These are phyloP conservation scores for Mesaphorura yosii DNA, from an alignment of 1,140 invertebrate species.

Conservation along the genomic window DNA sequence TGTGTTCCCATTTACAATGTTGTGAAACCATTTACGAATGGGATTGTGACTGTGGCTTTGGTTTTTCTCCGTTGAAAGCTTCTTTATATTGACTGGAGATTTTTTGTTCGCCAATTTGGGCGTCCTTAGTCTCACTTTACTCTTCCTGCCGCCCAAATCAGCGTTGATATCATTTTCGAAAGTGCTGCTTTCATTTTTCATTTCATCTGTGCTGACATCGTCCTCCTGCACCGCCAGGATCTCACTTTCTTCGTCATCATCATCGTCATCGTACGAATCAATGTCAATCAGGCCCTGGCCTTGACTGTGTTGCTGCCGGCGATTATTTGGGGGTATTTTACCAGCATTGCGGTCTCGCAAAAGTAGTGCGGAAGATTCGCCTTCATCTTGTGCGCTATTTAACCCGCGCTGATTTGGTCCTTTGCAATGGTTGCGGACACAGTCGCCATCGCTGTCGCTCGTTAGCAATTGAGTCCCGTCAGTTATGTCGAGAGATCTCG, in stretches of 20 bases:
- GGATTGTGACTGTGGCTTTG: too few species aligned
- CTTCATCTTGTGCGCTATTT: conserved; percentile 11
- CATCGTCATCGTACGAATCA: conserved; percentile 4
- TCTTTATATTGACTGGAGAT: too few species aligned
- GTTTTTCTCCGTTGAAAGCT: too few species aligned
- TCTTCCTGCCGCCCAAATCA: too few species aligned
- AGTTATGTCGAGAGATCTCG: conserved; percentile 25
- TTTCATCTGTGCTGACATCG: too few species aligned
- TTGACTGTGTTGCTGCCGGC: neutral
- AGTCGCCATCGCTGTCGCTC: neutral
- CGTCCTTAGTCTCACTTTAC: too few species aligned
- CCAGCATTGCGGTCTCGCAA: neutral
- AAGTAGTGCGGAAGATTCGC: neutral
- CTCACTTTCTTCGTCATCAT: neutral
- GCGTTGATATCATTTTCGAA: too few species aligned
- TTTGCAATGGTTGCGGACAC: neutral
- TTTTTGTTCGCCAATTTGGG: too few species aligned
- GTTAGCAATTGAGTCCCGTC: neutral
- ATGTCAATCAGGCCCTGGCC: neutral
- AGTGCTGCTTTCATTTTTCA: neutral
- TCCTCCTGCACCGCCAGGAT: too few species aligned
- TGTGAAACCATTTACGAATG: neutral
- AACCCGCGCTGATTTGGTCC: neutral
- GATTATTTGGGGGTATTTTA: neutral
- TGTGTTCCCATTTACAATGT: neutral